phyloP scores from a whole-genome alignment of 2,113 vertebrate species.

The Fulmarus glacialis region DNA sequence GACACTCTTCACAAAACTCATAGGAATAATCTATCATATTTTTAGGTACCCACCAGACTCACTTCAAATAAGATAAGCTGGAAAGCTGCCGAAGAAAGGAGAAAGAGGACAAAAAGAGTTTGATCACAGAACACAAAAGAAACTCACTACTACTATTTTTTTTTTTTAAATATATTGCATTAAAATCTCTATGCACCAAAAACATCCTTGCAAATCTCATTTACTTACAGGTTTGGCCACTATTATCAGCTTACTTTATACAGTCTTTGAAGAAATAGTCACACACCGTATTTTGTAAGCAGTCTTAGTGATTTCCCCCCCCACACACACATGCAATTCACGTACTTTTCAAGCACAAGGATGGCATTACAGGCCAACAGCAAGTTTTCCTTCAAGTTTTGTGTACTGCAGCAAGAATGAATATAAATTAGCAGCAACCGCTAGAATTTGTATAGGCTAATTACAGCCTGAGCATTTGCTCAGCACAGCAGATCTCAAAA shows the following conservation, averaged over 20 bases:
- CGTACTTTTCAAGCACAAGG: neutral
- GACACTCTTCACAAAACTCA: neutral
- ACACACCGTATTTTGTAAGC: neutral
- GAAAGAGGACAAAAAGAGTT: neutral
- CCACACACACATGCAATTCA: neutral
- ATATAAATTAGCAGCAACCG: neutral
- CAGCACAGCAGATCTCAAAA: neutral
- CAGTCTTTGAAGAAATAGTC: neutral
- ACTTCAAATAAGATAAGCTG: neutral
- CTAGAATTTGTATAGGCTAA: neutral
- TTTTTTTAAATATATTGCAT: neutral
- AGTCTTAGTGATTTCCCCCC: neutral
- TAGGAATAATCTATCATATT: too few species aligned
- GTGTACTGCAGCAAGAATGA: neutral
- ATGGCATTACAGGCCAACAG: neutral
- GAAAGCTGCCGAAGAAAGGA: neutral
- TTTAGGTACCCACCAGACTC: neutral
- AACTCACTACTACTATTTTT: neutral
- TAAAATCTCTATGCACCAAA: neutral
- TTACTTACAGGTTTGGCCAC: neutral
- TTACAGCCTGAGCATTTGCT: neutral
- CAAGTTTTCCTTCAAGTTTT: neutral
- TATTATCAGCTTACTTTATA: neutral
- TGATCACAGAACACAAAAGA: neutral
- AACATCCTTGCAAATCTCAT: neutral